phyloP scores from a whole-genome alignment of 2,797 vertebrate species.

The Peromyscus melanophrys region DNA sequence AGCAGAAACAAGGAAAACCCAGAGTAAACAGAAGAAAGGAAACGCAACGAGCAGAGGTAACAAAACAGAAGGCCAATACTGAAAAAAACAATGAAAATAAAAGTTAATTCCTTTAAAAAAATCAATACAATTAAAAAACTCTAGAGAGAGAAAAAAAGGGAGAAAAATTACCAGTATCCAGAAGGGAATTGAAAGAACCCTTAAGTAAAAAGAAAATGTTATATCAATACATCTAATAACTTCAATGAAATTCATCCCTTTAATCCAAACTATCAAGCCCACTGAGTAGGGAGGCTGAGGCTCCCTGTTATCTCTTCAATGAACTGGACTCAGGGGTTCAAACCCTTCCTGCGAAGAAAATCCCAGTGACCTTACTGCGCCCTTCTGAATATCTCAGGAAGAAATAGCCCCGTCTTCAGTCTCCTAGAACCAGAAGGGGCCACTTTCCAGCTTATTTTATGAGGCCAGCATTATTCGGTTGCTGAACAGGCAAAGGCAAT shows the following conservation, averaged over 20 bases:
- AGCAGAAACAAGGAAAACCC: slow-evolving; percentile 37
- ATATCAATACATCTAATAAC: slow-evolving; percentile 24
- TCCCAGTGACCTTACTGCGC: not conserved
- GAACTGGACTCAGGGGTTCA: not conserved
- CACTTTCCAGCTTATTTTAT: not conserved
- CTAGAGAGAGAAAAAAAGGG: not conserved
- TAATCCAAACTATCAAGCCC: slow-evolving; percentile 9
- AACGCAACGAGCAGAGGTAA: slow-evolving; percentile 30
- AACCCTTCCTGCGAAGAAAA: slow-evolving; percentile 41
- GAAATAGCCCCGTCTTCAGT: slow-evolving; percentile 24
- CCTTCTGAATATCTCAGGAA: slow-evolving; percentile 35
- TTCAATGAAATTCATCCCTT: slow-evolving; percentile 54
- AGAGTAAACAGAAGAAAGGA: slow-evolving; percentile 46
- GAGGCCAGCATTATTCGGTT: not conserved
- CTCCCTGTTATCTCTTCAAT: not conserved
- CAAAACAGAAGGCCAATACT: slow-evolving; percentile 23
- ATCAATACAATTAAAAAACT: slow-evolving; percentile 42
- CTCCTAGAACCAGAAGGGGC: slow-evolving; percentile 42
- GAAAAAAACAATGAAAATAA: slow-evolving; percentile 54
- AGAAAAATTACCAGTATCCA: slow-evolving; percentile 6
- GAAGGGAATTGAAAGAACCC: not conserved
- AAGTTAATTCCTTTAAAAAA: slow-evolving; percentile 36
- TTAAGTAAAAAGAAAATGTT: slow-evolving; percentile 55
- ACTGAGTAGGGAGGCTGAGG: not conserved
- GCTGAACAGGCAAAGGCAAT: not conserved